phyloP scores from a whole-genome alignment of 2,888 invertebrate genomes.

The Acrobasis consociella region DNA sequence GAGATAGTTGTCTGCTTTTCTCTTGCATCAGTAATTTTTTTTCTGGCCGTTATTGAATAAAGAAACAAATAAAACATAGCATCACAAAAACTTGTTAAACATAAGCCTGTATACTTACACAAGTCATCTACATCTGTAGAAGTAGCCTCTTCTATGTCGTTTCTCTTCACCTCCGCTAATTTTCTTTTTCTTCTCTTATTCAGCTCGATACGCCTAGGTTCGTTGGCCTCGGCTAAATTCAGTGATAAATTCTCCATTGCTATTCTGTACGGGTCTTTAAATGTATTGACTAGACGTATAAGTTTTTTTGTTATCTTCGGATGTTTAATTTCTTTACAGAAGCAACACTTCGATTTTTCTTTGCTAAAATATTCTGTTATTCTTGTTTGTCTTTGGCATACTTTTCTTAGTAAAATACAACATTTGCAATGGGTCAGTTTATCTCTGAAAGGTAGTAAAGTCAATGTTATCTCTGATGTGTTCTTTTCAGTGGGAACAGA shows the following conservation, averaged over 20 bases:
- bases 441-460: not conserved
- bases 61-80: too few species aligned
- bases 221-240: conserved; percentile 35
- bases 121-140: conserved; percentile 11
- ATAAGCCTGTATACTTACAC: too few species aligned
- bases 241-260: conserved; percentile 38
- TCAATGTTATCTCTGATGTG: not conserved
- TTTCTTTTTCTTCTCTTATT: conserved; percentile 3
- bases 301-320: conserved; percentile 60
- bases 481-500: not conserved
- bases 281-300: conserved; percentile 51
- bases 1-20: too few species aligned
- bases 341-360: conserved; percentile 40
- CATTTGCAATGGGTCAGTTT: conserved; percentile 56
- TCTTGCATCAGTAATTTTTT: too few species aligned
- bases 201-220: conserved; percentile 21
- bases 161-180: conserved; percentile 12
- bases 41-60: too few species aligned
- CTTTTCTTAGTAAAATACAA: conserved; percentile 54
- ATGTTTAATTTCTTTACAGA: conserved; percentile 49
- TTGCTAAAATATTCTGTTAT: conserved; percentile 63
- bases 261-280: conserved; percentile 42
- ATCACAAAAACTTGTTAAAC: too few species aligned
- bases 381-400: conserved; percentile 51
- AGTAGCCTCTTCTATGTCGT: conserved; percentile 2